Evolutionary conservation across 2,113 vertebrate genomes (phyloP).

Genomic region (Lasiurus cinereus): DNA sequence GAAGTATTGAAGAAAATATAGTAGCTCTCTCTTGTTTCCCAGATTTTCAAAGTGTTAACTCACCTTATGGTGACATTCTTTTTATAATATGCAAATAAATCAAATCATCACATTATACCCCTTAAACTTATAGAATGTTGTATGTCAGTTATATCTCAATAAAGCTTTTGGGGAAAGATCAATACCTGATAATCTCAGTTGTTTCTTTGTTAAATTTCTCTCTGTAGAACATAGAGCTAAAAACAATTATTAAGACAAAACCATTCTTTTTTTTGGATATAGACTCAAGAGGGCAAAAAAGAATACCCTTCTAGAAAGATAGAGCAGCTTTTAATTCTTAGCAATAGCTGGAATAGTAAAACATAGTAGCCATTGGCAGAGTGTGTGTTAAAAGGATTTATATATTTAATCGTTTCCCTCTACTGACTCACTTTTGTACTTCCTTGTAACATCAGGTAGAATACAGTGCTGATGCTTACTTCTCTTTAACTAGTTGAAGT

Average conservation of each 20-base stretch:
- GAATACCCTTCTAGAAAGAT: conserved; percentile 48
- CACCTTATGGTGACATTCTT: neutral
- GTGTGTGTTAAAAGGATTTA: conserved; percentile 67
- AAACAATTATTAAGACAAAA: conserved; percentile 45
- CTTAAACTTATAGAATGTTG: conserved; percentile 6
- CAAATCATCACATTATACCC: neutral
- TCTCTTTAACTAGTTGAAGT: conserved; percentile 52
- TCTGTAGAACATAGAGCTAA: neutral
- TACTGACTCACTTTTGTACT: conserved; percentile 37
- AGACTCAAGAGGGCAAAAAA: conserved; percentile 25
- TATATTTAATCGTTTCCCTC: conserved; percentile 68
- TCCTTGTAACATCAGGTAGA: conserved; percentile 64
- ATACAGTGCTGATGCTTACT: conserved; percentile 55
- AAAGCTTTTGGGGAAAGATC: neutral
- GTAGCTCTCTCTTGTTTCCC: neutral
- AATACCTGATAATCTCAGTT: neutral
- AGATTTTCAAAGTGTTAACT: conserved; percentile 39
- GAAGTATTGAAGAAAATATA: conserved; percentile 49
- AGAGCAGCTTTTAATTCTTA: conserved; percentile 60
- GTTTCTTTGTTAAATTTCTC: conserved; percentile 60
- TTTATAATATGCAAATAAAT: neutral
- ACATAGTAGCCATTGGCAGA: conserved; percentile 53
- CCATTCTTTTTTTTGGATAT: neutral
- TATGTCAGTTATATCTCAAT: neutral
- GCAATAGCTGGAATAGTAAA: conserved; percentile 61